Evolutionary conservation across 2,888 invertebrate genomes (phyloP).

Genomic region (Ectropis crepuscularia): DNA sequence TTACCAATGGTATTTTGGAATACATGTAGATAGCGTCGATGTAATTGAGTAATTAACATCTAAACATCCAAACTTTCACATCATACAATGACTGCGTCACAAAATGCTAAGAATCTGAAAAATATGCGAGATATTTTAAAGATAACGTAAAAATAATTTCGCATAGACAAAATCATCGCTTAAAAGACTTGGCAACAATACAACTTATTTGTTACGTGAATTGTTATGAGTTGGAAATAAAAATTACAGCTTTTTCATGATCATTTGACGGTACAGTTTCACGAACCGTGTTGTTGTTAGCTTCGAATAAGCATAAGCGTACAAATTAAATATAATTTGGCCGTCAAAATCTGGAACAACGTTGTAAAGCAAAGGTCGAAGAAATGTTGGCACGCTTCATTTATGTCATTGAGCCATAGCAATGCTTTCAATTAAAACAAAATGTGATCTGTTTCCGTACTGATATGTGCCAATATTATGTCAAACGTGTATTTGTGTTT

Average conservation of each 20-base stretch:
- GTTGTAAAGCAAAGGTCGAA: conserved; percentile 71
- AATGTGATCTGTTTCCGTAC: conserved; percentile 52
- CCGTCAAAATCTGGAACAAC: conserved; percentile 75
- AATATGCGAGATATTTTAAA: not conserved
- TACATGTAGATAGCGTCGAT: not conserved
- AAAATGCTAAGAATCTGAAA: conserved; percentile 5
- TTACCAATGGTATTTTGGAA: no score
- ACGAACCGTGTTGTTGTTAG: no score
- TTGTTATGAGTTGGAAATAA: conserved; percentile 23
- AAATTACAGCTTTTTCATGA: conserved; percentile 20
- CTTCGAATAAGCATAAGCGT: conserved; percentile 31
- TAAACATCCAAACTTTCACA: no score
- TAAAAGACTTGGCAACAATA: conserved; percentile 31
- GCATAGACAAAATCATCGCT: conserved; percentile 10
- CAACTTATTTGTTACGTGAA: conserved; percentile 28
- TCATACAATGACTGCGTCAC: not conserved
- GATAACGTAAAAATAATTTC: conserved; percentile 12
- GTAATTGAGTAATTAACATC: no score
- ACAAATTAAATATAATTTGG: conserved; percentile 72
- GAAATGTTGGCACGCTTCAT: conserved; percentile 74
- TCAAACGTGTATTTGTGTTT: conserved; percentile 43
- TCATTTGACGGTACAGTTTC: conserved; percentile 4
- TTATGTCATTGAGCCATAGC: conserved; percentile 49
- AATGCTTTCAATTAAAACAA: conserved; percentile 60
- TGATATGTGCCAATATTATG: conserved; percentile 46